Evolutionary conservation across 2,888 invertebrate genomes (phyloP).

Genomic region (Drosophila diplacantha): DNA sequence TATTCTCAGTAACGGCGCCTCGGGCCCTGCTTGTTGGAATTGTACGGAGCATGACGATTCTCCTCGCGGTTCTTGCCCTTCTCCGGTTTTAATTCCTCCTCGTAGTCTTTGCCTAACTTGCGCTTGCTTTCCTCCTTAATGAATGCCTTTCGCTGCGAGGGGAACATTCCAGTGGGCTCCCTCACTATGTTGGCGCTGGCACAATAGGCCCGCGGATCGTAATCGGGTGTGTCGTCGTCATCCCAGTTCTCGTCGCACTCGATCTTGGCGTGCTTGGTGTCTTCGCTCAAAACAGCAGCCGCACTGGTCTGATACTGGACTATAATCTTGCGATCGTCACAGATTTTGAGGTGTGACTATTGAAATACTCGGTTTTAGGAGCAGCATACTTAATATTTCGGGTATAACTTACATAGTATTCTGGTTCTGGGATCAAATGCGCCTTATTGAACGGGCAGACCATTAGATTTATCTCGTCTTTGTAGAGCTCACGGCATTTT

Average conservation of each 20-base stretch:
- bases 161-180: slow-evolving; percentile 59
- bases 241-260: slow-evolving; percentile 61
- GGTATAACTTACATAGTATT: slow-evolving; percentile 63
- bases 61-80: background rate
- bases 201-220: slow-evolving; percentile 66
- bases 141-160: slow-evolving; percentile 67
- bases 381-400: rapidly evolving
- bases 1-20: background rate
- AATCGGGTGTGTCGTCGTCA: slow-evolving; percentile 57
- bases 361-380: background rate
- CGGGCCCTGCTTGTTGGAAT: slow-evolving; percentile 4
- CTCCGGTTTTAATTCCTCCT: slow-evolving; percentile 7
- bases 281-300: slow-evolving; percentile 40
- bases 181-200: slow-evolving; percentile 63
- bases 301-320: slow-evolving; percentile 48
- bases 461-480: slow-evolving; percentile 76
- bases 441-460: slow-evolving; percentile 81
- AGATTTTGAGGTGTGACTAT: slow-evolving; percentile 51
- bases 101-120: slow-evolving; percentile 45
- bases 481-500: slow-evolving; percentile 79
- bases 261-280: slow-evolving; percentile 52
- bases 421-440: slow-evolving; percentile 80
- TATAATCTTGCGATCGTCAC: slow-evolving; percentile 56
- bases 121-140: slow-evolving; percentile 70
- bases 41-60: slow-evolving; percentile 14